Evolutionary conservation across 1,140 invertebrate genomes (phyloP), one percentile per base, ranked within the genome.

Genomic region (Drosophila tristis): DNA sequence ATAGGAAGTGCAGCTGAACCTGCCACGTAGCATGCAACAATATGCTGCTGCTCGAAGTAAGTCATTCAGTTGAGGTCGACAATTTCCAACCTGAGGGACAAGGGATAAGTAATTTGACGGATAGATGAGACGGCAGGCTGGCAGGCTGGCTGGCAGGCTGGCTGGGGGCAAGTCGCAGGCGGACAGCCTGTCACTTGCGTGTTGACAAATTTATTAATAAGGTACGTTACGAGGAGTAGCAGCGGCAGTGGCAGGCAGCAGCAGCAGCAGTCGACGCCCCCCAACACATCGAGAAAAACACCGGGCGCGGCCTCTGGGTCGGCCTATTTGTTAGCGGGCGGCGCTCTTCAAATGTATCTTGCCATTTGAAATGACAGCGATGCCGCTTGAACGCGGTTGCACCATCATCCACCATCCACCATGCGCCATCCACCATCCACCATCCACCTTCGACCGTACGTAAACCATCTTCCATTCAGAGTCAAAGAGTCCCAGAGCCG

Each of bases 151-250:
- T 45, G 45, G 51, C 31, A 11, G 49, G 39, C 8, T 54, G 50
- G 35, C 16, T 31, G 57, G 54, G 62, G 72, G 80, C 77, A 77
- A 66, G 82, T 77, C 72, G 48, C 80, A 81, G 82, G 61, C 66
- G 86, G 84, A 87, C 84, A 84, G 84, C 47, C 90, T 91, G 90
- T 91, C 90, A 91, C 72, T 86, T 81, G 81, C 71, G 90, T 90
- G 90, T 90, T 91, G 90, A 91, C 90, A 91, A 91, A 91, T 91
- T 91, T 91, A 91, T 91, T 91, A 91, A 91, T 91, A 91, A 90
- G 90, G 90, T 81, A 86, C 77, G 80, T 80, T 71, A 71, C 77
- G 64, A 31, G 31, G 23, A 25, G 71, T 56, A 50, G 39, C 54
- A 45, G 57, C 76, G 68, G 44, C 8, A 4, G 80, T 62, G 81